Percentiles rank a stretch among this genome's conserved stretches.
These are phyloP conservation scores for Lutjanus erythropterus DNA, from an alignment of 2,113 vertebrate genomes.

Conservation along the genomic window DNA sequence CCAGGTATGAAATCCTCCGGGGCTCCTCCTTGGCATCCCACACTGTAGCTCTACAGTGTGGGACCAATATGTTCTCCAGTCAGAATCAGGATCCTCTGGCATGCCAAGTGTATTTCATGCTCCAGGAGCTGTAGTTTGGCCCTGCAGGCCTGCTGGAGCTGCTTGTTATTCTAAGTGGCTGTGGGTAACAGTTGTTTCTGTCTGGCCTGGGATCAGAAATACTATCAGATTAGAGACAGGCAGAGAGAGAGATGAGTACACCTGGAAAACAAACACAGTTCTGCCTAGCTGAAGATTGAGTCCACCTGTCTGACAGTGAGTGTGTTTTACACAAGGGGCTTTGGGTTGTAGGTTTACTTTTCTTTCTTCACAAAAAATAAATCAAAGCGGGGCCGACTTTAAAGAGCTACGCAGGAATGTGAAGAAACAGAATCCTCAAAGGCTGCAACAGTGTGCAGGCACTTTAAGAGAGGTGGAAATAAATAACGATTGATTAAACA, in stretches of 20 bases:
- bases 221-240: conserved; percentile 63
- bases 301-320: conserved; percentile 51
- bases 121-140: conserved; percentile 41
- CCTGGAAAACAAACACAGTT: conserved; percentile 62
- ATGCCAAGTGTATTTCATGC: conserved; percentile 66
- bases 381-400: conserved; percentile 59
- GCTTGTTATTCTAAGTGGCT: conserved; percentile 74
- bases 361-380: conserved; percentile 47
- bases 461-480: conserved; percentile 22
- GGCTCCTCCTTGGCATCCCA: conserved; percentile 50
- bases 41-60: conserved; percentile 33
- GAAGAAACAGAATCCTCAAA: conserved; percentile 38
- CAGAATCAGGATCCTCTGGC: conserved; percentile 39
- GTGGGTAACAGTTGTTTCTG: conserved; percentile 71
- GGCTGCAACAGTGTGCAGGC: neutral
- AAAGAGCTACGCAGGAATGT: conserved; percentile 32
- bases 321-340: conserved; percentile 52
- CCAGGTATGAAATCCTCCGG: conserved; percentile 54
- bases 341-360: conserved; percentile 47
- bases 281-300: conserved; percentile 49
- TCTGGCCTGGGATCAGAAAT: conserved; percentile 70
- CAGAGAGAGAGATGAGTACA: conserved; percentile 38
- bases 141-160: conserved; percentile 54
- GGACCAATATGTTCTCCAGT: conserved; percentile 55
- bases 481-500: conserved; percentile 19